Evolutionary conservation across 2,797 vertebrate species (phyloP), one percentile per base, ranked within the genome.

Genomic region (Myotis planiceps): DNA sequence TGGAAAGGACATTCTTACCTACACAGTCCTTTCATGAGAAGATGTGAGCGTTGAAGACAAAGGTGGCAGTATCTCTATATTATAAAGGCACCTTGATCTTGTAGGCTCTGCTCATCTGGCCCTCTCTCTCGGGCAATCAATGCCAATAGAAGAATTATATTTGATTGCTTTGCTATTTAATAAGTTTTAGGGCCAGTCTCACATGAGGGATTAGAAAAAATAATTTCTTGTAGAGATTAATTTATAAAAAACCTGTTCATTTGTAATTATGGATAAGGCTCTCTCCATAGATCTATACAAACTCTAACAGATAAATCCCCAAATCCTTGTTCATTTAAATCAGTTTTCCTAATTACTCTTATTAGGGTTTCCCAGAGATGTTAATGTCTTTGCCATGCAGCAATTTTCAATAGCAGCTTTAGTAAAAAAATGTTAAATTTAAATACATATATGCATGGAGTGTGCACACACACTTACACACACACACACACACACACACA

Each of bases 301-400:
- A 12, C 23, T 87, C 45, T 81, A 91, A 94, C 7, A 76, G 15
- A 71, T 37, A 95, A 96, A 96, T 96, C 10, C 47, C 45, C 7
- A 90, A 96, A 86, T 37, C 47, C 14, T 39, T 76, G 49, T 90
- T 53, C 66, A 72, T 90, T 96, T 94, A 95, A 89, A 78, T 76
- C 37, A 86, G n/a, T 9, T 88, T 92, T 71, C n/a, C 45, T 86
- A 94, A 94, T 94, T 88, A 88, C 25, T 87, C 14, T 51, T 94
- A 89, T 5, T 76, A 79, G 25, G 37, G 2, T 29, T 92, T 91
- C 66, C n/a, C 42, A 87, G 34, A 94, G 51, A 94, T 39, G 9
- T 86, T 83, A 63, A 78, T 75, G n/a, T 4, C 45, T 90, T 75
- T 71, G 4, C 66, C 53, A 72, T 23, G 15, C 6, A 89, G n/a